Evolutionary conservation across 2,888 invertebrate species (phyloP).

Genomic region (Ophion obscuratus): DNA sequence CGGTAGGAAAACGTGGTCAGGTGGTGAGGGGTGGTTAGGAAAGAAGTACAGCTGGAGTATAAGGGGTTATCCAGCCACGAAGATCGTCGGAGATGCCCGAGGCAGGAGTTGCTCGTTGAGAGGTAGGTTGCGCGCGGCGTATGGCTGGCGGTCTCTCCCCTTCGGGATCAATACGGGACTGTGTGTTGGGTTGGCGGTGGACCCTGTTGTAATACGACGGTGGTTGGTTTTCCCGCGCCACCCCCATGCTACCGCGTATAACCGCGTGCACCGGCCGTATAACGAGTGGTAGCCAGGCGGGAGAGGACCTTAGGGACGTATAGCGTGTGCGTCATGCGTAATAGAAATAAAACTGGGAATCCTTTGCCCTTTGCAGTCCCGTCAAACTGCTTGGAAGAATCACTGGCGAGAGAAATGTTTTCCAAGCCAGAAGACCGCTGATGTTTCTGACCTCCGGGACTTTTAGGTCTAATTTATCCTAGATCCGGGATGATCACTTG

Average conservation of each 20-base stretch:
- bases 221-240: constrained; percentile 68
- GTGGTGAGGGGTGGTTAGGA: neutral
- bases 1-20: constrained; percentile 6
- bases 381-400: neutral
- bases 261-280: constrained; percentile 74
- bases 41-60: constrained; percentile 54
- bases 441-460: no score
- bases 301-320: constrained; percentile 58
- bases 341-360: neutral
- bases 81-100: constrained; percentile 82
- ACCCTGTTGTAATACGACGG: constrained; percentile 79
- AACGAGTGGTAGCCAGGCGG: constrained; percentile 61
- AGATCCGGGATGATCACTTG: neutral
- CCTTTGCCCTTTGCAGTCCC: neutral
- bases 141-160: constrained; percentile 69
- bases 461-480: no score
- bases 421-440: neutral
- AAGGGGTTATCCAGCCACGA: constrained; percentile 78
- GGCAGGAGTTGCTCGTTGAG: constrained; percentile 47
- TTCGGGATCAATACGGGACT: constrained; percentile 81
- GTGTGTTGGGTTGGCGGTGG: constrained; percentile 59
- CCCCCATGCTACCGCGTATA: constrained; percentile 40
- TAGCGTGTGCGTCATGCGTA: constrained; percentile 49
- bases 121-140: constrained; percentile 74
- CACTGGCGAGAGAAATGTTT: neutral